Base-by-base conservation (phyloP, 2,888 invertebrate species). In the Drosophila kambysellisi region DNA sequence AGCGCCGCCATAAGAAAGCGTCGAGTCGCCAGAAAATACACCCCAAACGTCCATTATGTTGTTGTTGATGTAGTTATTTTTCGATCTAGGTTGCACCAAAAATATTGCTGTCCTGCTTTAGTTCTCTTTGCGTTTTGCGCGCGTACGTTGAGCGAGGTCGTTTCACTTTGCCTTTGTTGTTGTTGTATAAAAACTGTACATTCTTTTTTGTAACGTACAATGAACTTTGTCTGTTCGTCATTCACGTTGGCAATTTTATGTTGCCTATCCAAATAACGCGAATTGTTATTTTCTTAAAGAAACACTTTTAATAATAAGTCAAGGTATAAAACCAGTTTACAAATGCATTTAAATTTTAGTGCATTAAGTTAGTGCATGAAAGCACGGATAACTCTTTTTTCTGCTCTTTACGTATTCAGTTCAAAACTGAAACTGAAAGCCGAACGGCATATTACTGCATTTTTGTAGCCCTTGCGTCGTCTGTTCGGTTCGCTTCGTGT, bases 11-110 rank as follows among this genome's bases (percentile, higher is more conserved):
- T 94, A 94, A 20, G 94, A 92, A 83, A 95, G 77, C 50, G 89
- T 91, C 46, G 94, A 93, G 82, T 95, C 95, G 50, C 95, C 94
- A 82, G 94, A 92, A 90, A 94, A 95, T 73, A 94, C 92, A 50
- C 92, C 92, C 83, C 92, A 93, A 63, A 95, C 93, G 92, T 95
- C 95, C 95, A 95, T 95, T 50, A 39, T 39, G 72, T 64, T 61
- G 57, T 58, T 57, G 58, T 59, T 66, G 1, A 8, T 60, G 6
- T 12, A 3, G 32, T 17, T 39, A 39, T 70, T 78, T 61, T 62
- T 74, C 58, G 68, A 32, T 41, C 57, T 64, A 59, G 64, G 71
- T 75, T 66, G 73, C 67, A 76, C 72, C 41, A 53, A 35, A 58
- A 48, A 15, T 33, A 46, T 50, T 75, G 53, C n/a, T 12, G 8